phyloP scores from a whole-genome alignment of 2,797 vertebrate genomes.

The Crenichthys baileyi region DNA sequence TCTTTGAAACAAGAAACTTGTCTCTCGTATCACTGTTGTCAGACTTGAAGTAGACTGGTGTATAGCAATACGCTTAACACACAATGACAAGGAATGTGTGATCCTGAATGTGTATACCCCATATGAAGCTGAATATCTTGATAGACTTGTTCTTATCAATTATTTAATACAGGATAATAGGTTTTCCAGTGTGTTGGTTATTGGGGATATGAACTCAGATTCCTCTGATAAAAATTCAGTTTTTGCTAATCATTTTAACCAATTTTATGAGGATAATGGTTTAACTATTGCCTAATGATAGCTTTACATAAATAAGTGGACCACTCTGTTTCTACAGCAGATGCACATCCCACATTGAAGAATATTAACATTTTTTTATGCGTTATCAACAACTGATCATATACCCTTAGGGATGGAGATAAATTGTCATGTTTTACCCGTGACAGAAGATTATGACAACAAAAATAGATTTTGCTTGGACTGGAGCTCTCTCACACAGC shows the following conservation, averaged over 20 bases:
- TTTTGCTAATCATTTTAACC: not conserved
- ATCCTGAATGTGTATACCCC: too few relatives aligned
- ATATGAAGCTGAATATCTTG: too few relatives aligned
- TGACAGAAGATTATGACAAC: too few relatives aligned
- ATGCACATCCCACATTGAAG: not conserved
- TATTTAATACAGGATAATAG: not conserved
- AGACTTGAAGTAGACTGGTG: too few relatives aligned
- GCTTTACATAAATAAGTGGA: not conserved
- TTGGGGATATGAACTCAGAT: not conserved
- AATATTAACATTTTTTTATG: not conserved
- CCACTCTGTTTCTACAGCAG: not conserved
- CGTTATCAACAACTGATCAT: not conserved
- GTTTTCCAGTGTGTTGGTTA: not conserved
- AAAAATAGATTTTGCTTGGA: too few relatives aligned
- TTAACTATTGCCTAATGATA: not conserved
- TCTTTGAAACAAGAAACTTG: too few relatives aligned
- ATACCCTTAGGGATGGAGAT: not conserved
- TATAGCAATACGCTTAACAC: too few relatives aligned
- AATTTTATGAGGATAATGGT: not conserved
- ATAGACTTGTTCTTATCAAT: not conserved
- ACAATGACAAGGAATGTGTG: too few relatives aligned
- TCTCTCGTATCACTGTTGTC: too few relatives aligned
- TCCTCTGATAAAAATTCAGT: not conserved
- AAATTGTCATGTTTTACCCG: too few relatives aligned
- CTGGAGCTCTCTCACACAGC: too few relatives aligned